Evolutionary conservation across 2,113 vertebrate species (phyloP).

Genomic region (Romanogobio albipinnatus): DNA sequence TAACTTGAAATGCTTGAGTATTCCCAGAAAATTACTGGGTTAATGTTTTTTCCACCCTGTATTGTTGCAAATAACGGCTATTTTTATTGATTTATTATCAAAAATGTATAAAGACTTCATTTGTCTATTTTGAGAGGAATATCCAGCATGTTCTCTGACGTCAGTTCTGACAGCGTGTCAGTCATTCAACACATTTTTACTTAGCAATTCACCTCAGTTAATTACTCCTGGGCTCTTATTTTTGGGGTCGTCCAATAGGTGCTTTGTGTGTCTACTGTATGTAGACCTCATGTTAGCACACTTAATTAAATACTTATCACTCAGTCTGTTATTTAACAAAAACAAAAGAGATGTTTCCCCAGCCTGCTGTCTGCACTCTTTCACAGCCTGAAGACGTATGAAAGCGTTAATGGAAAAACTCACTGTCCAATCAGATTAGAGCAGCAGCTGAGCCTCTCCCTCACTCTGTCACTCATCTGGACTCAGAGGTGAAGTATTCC

Average conservation of each 20-base stretch:
- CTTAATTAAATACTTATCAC: slow-evolving; percentile 49
- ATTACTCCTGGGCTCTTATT: background rate
- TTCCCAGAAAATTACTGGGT: background rate
- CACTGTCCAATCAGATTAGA: slow-evolving; percentile 51
- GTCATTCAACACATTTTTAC: slow-evolving; percentile 50
- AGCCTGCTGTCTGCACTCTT: slow-evolving; percentile 29
- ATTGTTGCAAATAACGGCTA: background rate
- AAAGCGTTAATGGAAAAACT: slow-evolving; percentile 28
- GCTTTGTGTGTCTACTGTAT: slow-evolving; percentile 13
- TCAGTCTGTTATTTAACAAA: slow-evolving; percentile 43
- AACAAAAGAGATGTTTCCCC: slow-evolving; percentile 43
- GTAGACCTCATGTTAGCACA: background rate
- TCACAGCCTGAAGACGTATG: slow-evolving; percentile 56
- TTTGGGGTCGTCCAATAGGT: background rate
- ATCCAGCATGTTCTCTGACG: slow-evolving; percentile 38
- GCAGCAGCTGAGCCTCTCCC: slow-evolving; percentile 38
- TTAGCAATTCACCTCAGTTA: background rate
- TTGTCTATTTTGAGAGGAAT: background rate
- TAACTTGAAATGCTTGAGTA: background rate
- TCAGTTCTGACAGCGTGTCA: background rate
- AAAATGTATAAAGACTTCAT: slow-evolving; percentile 13
- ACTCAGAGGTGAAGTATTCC: slow-evolving; percentile 63
- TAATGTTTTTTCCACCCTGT: background rate
- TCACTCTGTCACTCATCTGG: slow-evolving; percentile 20
- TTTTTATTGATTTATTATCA: background rate